Conservation (phyloP, 2,113 vertebrate species). For the Sus scrofa region DNA sequence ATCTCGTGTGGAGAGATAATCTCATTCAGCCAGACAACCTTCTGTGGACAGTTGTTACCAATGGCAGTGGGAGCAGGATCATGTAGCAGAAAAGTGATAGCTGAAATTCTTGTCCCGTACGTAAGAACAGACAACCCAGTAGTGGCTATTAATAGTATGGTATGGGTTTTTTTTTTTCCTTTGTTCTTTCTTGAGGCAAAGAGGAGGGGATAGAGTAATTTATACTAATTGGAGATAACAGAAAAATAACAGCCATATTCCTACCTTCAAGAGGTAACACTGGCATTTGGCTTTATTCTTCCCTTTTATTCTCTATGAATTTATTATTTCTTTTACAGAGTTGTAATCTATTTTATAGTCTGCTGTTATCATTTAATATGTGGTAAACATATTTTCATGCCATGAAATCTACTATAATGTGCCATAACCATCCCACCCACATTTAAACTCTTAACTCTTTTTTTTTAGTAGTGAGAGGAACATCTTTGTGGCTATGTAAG, state of each 20-base stretch:
- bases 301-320: background rate
- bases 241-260: background rate
- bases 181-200: background rate
- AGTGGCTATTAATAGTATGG: background rate
- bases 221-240: background rate
- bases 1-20: background rate
- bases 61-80: background rate
- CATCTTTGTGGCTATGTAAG: slow-evolving; percentile 29
- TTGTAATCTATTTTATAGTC: background rate
- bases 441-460: background rate
- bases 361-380: background rate
- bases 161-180: background rate
- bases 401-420: background rate
- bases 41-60: background rate
- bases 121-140: background rate
- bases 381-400: background rate
- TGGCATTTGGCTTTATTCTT: background rate
- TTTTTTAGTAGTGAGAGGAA: background rate
- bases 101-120: background rate
- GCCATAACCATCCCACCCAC: background rate
- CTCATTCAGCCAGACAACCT: background rate
- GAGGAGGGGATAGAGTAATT: background rate
- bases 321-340: background rate
- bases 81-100: background rate
- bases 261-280: background rate